Evolutionary conservation across 1,140 invertebrate genomes (phyloP).

Genomic region (Leguminivora glycinivorella): DNA sequence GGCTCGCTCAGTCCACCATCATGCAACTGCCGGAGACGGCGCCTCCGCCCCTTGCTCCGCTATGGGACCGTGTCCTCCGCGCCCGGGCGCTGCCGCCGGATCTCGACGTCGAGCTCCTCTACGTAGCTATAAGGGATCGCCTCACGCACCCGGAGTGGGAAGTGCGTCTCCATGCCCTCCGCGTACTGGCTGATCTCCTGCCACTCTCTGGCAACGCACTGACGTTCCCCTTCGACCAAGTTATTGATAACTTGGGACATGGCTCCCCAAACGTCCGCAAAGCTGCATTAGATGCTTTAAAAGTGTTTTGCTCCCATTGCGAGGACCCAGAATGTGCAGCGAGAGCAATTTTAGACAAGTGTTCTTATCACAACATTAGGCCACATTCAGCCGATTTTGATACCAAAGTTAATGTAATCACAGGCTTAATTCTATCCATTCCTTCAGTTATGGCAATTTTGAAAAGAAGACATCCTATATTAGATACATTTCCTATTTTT

Average conservation of each 20-base stretch:
- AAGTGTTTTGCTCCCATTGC: constrained; percentile 83
- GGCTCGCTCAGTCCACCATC: constrained; percentile 51
- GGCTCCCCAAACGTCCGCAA: constrained; percentile 87
- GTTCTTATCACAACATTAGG: constrained; percentile 79
- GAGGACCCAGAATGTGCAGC: constrained; percentile 80
- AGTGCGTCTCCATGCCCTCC: constrained; percentile 87
- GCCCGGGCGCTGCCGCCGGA: constrained; percentile 81
- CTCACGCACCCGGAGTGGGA: constrained; percentile 90
- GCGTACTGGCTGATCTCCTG: constrained; percentile 86
- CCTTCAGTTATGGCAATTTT: constrained; percentile 82
- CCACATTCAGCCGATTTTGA: constrained; percentile 76
- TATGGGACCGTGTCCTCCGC: constrained; percentile 87
- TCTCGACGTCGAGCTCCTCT: constrained; percentile 82
- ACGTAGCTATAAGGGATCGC: constrained; percentile 84
- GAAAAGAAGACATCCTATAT: constrained; percentile 62
- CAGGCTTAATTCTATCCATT: constrained; percentile 83
- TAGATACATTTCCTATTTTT: constrained; percentile 75
- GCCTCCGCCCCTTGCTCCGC: constrained; percentile 81
- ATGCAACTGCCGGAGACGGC: constrained; percentile 73
- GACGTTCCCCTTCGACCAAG: constrained; percentile 83
- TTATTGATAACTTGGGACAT: constrained; percentile 87
- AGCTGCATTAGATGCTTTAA: constrained; percentile 84
- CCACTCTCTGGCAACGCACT: constrained; percentile 83
- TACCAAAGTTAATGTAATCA: constrained; percentile 81
- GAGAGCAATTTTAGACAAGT: constrained; percentile 82